Evolutionary conservation across 1,140 invertebrate species (phyloP).

Genomic region (Calephelis nemesis): DNA sequence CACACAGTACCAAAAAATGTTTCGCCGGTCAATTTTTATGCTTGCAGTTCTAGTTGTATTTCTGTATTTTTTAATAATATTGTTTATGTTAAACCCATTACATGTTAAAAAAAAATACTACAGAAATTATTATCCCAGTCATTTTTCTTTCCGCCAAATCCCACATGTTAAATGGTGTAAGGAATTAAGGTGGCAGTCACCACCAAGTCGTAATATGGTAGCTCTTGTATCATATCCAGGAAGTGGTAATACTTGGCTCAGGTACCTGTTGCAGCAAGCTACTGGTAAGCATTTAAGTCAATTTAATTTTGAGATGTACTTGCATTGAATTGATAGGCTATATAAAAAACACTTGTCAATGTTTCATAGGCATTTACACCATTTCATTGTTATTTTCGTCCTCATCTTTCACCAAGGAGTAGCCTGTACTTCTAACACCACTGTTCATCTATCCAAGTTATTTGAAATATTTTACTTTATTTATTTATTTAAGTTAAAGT

Average conservation of each 20-base stretch:
- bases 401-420: no score
- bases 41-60: conserved; percentile 50
- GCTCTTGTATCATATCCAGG: conserved; percentile 88
- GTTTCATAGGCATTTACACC: no score
- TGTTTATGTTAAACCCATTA: conserved; percentile 64
- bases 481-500: no score
- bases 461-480: no score
- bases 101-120: conserved; percentile 49
- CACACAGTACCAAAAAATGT: conserved; percentile 38
- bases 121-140: conserved; percentile 46
- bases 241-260: conserved; percentile 89
- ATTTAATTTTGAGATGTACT: no score
- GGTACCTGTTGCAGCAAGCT: conserved; percentile 87
- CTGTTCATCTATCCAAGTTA: no score
- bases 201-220: conserved; percentile 52
- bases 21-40: conserved; percentile 56
- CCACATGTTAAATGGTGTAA: conserved; percentile 62
- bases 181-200: conserved; percentile 46
- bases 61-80: conserved; percentile 66
- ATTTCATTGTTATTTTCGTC: no score
- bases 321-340: no score
- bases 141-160: conserved; percentile 44
- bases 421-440: no score
- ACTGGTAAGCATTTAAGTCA: conserved; percentile 78
- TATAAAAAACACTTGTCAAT: no score